phyloP scores from a whole-genome alignment of 2,888 invertebrate genomes.

The Schrankia costaestrigalis region DNA sequence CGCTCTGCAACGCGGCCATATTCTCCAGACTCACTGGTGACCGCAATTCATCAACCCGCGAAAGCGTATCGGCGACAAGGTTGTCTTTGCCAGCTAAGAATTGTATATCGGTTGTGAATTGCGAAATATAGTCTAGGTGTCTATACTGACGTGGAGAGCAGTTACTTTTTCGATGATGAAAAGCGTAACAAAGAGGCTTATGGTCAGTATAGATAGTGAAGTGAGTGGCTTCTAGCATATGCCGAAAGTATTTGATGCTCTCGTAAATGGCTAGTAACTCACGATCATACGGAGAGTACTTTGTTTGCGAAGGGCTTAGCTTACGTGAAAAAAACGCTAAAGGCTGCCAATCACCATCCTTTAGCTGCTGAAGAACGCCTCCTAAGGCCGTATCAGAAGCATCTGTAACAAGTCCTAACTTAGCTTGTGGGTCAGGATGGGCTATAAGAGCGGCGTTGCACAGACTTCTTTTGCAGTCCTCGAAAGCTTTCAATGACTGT shows the following conservation, averaged over 20 bases:
- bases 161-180: constrained; percentile 1
- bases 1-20: background rate
- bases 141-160: constrained; percentile 1
- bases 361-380: constrained; percentile 5
- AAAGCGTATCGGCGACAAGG: constrained; percentile 5
- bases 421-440: constrained; percentile 1
- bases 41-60: constrained; percentile 1
- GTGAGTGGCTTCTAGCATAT: constrained; percentile 3
- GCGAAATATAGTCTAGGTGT: constrained; percentile 4
- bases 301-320: constrained; percentile 6
- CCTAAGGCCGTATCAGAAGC: constrained; percentile 6
- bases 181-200: constrained; percentile 8
- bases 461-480: constrained; percentile 1
- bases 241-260: constrained; percentile 7
- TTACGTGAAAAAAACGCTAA: constrained; percentile 8
- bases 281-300: constrained; percentile 6
- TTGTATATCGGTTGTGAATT: constrained; percentile 3
- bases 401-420: constrained; percentile 2
- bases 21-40: constrained; percentile 1
- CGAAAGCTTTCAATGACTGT: constrained; percentile 3
- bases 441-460: constrained; percentile 3
- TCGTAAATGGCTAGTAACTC: constrained; percentile 11
- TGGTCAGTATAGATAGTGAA: constrained; percentile 11
- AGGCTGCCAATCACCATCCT: constrained; percentile 2
- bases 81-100: constrained; percentile 6